These are phyloP conservation scores for Fulmarus glacialis DNA, from an alignment of 2,113 vertebrate species.

Conservation along the genomic window DNA sequence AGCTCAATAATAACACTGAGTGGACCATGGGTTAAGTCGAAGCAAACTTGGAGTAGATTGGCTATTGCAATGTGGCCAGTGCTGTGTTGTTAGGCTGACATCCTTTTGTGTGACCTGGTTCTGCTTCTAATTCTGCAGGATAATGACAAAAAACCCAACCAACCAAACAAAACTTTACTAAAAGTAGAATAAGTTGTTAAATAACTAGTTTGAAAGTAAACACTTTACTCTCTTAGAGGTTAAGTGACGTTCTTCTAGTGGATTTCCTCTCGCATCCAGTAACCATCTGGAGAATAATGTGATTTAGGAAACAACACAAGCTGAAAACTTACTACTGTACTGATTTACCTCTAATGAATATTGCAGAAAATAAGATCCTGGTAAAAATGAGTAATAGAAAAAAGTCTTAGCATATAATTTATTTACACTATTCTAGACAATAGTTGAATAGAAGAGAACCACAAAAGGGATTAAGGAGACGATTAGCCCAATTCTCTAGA, in stretches of 20 bases:
- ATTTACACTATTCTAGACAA: not conserved
- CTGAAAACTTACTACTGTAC: not conserved
- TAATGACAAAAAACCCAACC: not conserved
- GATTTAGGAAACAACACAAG: not conserved
- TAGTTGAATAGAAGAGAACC: not conserved
- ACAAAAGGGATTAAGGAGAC: not conserved
- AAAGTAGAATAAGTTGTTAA: not conserved
- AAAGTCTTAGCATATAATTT: not conserved
- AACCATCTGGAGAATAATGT: not conserved
- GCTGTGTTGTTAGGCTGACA: not conserved
- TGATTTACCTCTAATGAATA: not conserved
- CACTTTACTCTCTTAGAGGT: not conserved
- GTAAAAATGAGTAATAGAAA: not conserved
- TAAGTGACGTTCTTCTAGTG: not conserved
- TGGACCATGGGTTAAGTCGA: not conserved
- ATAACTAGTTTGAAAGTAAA: not conserved
- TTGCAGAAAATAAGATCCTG: not conserved
- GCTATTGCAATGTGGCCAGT: rapidly evolving
- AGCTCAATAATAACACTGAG: not conserved
- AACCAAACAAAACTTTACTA: not conserved
- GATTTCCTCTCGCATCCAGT: not conserved
- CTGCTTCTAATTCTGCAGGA: not conserved
- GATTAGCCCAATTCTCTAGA: not conserved
- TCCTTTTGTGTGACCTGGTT: not conserved
- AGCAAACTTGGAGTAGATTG: not conserved